A percentile compares a stretch with the other conserved stretches of the same genome.
Conservation (phyloP, 2,113 vertebrate genomes). For the Pluvialis apricaria region DNA sequence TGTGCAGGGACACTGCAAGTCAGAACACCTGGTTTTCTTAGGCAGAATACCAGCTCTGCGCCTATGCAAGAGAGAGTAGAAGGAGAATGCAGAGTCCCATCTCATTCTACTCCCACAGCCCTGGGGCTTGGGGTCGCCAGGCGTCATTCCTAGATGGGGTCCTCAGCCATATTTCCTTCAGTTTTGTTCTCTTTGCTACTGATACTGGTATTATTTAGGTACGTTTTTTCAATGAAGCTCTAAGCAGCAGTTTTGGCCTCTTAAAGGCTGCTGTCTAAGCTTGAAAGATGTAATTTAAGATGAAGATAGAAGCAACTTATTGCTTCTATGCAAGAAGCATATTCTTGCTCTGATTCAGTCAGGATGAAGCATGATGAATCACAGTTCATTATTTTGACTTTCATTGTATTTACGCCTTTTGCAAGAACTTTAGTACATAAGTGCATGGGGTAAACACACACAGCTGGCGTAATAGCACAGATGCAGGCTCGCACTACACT, state of each 20-base stretch:
- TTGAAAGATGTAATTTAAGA: neutral
- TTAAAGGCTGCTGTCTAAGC: neutral
- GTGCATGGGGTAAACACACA: neutral
- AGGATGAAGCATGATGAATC: conserved; percentile 11
- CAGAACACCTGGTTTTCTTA: neutral
- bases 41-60: neutral
- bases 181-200: neutral
- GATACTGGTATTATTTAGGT: neutral
- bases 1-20: neutral
- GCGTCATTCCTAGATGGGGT: neutral
- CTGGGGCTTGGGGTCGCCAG: rapidly evolving
- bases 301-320: neutral
- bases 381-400: conserved; percentile 28
- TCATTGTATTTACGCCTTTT: neutral
- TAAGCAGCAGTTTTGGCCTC: neutral
- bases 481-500: neutral
- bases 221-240: neutral
- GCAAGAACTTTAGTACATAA: neutral
- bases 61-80: neutral
- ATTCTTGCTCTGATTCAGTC: neutral
- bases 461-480: conserved; percentile 9
- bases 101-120: rapidly evolving
- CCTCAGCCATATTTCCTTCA: neutral
- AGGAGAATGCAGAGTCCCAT: rapidly evolving
- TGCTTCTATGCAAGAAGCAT: neutral